Conservation (phyloP, 2,888 invertebrate genomes). For the Diploptera punctata region DNA sequence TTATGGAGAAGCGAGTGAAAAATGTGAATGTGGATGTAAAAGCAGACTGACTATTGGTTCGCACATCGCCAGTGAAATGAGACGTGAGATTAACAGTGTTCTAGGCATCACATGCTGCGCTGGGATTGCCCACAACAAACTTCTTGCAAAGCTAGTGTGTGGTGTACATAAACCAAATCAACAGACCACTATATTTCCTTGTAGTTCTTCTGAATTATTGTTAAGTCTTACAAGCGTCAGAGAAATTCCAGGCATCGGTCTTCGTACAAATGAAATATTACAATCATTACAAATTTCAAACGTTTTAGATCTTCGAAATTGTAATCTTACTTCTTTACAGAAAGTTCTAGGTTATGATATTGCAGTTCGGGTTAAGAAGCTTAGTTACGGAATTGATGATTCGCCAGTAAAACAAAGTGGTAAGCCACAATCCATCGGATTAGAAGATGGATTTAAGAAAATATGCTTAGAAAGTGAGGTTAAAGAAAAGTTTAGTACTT, state of each 20-base stretch:
- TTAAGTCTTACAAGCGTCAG: constrained; percentile 66
- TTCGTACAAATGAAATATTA: constrained; percentile 70
- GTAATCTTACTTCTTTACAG: constrained; percentile 44
- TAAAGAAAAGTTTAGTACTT: constrained; percentile 71
- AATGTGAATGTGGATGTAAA: constrained; percentile 42
- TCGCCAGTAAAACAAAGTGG: constrained; percentile 75
- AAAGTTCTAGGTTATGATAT: constrained; percentile 59
- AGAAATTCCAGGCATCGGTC: constrained; percentile 78
- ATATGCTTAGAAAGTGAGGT: constrained; percentile 77
- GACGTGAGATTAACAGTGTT: constrained; percentile 69
- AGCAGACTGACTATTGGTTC: constrained; percentile 61
- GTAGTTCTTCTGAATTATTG: constrained; percentile 69
- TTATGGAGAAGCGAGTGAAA: constrained; percentile 48
- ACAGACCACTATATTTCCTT: constrained; percentile 79
- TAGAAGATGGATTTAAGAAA: constrained; percentile 80
- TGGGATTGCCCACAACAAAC: constrained; percentile 84
- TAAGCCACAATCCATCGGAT: constrained; percentile 78
- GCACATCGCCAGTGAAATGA: constrained; percentile 77
- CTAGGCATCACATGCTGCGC: constrained; percentile 81
- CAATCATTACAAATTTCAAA: constrained; percentile 69
- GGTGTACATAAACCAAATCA: constrained; percentile 76
- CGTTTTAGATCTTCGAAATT: constrained; percentile 65
- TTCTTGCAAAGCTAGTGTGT: constrained; percentile 75
- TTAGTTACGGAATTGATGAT: constrained; percentile 75
- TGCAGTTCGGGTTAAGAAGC: constrained; percentile 33